These are phyloP conservation scores for Gymnothorax javanicus DNA, from an alignment of 2,797 vertebrate genomes.

Conservation along the genomic window DNA sequence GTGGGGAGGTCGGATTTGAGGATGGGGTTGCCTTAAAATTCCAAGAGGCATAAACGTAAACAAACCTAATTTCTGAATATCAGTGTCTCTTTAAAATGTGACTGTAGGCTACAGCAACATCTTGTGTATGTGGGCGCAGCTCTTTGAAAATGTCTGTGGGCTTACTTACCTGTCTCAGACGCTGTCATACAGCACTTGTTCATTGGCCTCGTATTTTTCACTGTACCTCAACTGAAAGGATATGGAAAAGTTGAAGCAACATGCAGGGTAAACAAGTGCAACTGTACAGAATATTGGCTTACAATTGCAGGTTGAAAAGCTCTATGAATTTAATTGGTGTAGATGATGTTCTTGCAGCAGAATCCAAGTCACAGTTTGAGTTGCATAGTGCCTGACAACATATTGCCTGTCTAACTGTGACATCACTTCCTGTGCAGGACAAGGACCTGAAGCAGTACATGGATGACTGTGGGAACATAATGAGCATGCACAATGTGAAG, in stretches of 20 bases:
- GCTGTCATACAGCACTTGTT: not conserved
- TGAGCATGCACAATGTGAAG: slow-evolving; percentile 99
- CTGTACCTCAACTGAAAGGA: not conserved
- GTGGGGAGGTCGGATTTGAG: not conserved
- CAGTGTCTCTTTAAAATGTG: too few species aligned
- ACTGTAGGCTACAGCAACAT: too few species aligned
- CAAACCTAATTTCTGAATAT: too few species aligned
- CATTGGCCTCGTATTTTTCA: not conserved
- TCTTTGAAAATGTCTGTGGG: not conserved
- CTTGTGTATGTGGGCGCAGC: not conserved
- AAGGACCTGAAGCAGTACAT: slow-evolving; percentile 99
- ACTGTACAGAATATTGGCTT: not conserved
- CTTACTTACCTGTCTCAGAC: not conserved
- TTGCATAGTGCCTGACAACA: not conserved
- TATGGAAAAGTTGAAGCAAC: not conserved
- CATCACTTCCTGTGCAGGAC: slow-evolving; percentile 73
- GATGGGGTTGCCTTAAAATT: too few species aligned
- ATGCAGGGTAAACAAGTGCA: not conserved
- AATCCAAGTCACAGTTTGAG: not conserved
- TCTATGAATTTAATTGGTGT: not conserved
- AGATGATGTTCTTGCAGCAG: not conserved
- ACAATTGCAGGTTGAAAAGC: not conserved
- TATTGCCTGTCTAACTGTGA: slow-evolving; percentile 1
- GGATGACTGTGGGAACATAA: slow-evolving; percentile 98
- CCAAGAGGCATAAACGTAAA: too few species aligned